Evolutionary conservation across 2,797 vertebrate species (phyloP).

Genomic region (Cynodonichthys magdalenae): DNA sequence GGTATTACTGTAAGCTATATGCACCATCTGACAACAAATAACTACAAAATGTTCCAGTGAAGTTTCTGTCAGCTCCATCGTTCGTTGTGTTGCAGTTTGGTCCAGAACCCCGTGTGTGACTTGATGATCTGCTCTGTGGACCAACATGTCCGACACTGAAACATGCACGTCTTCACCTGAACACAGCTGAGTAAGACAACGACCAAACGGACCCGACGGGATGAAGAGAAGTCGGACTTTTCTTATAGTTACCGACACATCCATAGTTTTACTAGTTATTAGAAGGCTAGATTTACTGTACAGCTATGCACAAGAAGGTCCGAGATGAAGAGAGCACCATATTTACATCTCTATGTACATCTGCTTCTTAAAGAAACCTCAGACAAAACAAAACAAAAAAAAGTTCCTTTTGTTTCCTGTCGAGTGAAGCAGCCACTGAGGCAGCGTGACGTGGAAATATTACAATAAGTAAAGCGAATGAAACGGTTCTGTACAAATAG

Average conservation of each 20-base stretch:
- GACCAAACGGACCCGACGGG: constrained; percentile 80
- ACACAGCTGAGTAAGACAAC: constrained; percentile 84
- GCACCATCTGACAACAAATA: constrained; percentile 91
- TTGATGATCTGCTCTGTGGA: constrained; percentile 70
- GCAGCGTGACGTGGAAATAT: constrained; percentile 80
- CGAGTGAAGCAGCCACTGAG: constrained; percentile 82
- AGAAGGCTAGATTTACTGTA: constrained; percentile 89
- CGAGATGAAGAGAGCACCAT: constrained; percentile 81
- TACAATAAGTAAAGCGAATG: constrained; percentile 56
- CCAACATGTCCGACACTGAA: constrained; percentile 82
- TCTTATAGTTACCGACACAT: constrained; percentile 68
- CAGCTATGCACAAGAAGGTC: constrained; percentile 90
- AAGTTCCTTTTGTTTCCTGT: constrained; percentile 33
- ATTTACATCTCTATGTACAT: constrained; percentile 93
- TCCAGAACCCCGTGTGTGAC: constrained; percentile 88
- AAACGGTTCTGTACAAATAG: constrained; percentile 86
- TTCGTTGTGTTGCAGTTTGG: constrained; percentile 81
- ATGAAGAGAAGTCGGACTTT: constrained; percentile 45
- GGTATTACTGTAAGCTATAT: constrained; percentile 93
- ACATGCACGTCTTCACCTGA: constrained; percentile 92
- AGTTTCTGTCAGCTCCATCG: constrained; percentile 61
- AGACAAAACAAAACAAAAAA: constrained; percentile 5
- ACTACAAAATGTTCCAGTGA: constrained; percentile 88
- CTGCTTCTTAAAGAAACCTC: constrained; percentile 50
- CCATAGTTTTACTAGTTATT: constrained; percentile 74